These are phyloP conservation scores for Cheilosia grossa DNA, from an alignment of 2,888 invertebrate species.

Conservation along the genomic window DNA sequence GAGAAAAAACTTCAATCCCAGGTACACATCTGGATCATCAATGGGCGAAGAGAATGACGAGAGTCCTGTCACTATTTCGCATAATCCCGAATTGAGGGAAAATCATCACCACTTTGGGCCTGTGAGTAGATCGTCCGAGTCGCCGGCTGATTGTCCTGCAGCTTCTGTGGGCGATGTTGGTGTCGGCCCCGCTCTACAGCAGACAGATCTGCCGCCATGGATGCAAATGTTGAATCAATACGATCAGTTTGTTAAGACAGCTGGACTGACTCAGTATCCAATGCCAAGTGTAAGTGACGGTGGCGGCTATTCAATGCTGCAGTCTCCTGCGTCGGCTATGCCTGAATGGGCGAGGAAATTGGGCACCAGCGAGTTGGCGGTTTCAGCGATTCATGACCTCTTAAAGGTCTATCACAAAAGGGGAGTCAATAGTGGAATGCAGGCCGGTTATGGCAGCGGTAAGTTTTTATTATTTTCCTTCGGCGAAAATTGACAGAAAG, in stretches of 20 bases:
- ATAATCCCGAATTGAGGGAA: background rate
- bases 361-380: slow-evolving; percentile 15
- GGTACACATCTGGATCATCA: slow-evolving; percentile 44
- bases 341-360: slow-evolving; percentile 47
- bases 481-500: too few relatives aligned
- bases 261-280: slow-evolving; percentile 2
- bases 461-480: slow-evolving; percentile 2
- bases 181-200: background rate
- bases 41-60: background rate
- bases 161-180: background rate
- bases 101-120: background rate
- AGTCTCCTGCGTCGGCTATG: background rate
- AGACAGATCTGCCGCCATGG: slow-evolving; percentile 28
- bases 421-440: background rate
- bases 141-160: slow-evolving; percentile 7
- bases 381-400: slow-evolving; percentile 45
- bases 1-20: slow-evolving; percentile 63
- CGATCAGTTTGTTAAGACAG: slow-evolving; percentile 33
- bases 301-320: background rate
- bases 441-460: slow-evolving; percentile 16
- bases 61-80: background rate
- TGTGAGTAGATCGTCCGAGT: slow-evolving; percentile 1
- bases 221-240: slow-evolving; percentile 47
- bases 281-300: background rate
- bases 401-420: slow-evolving; percentile 27